Evolutionary conservation across 37 sponge, comb jelly and placozoan genomes (phyloP).

Genomic region (Diacarnus erythraeanus): DNA sequence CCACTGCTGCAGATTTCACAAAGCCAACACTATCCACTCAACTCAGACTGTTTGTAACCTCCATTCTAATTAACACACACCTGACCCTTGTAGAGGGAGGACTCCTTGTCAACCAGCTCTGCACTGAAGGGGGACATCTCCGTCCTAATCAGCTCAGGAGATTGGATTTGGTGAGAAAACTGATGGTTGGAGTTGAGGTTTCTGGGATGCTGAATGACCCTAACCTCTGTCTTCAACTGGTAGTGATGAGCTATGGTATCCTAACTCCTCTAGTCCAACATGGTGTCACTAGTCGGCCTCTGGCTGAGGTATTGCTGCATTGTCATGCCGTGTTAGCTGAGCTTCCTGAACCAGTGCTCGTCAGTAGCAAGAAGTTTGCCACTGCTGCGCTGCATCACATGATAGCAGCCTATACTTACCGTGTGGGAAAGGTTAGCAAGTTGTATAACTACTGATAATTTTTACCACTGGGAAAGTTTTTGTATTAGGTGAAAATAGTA

Average conservation of each 20-base stretch:
- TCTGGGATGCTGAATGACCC: constrained; percentile 61
- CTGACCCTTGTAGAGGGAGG: constrained; percentile 15
- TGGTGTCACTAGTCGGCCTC: constrained; percentile 25
- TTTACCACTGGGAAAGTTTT: no score
- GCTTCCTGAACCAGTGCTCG: constrained; percentile 55
- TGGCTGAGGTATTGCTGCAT: constrained; percentile 57
- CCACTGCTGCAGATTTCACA: neutral
- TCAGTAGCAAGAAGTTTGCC: neutral
- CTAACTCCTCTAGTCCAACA: constrained; percentile 82
- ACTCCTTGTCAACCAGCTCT: constrained; percentile 22
- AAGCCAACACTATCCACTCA: neutral
- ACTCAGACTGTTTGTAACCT: constrained; percentile 40
- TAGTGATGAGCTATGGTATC: constrained; percentile 75
- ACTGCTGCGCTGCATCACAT: constrained; percentile 73
- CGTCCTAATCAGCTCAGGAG: constrained; percentile 41
- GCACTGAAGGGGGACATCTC: constrained; percentile 1
- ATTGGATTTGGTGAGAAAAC: constrained; percentile 46
- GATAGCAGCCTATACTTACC: constrained; percentile 61
- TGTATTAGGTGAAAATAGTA: no score
- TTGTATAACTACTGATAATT: no score
- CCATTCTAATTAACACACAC: constrained; percentile 54
- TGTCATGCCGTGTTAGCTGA: constrained; percentile 68
- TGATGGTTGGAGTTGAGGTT: constrained; percentile 76
- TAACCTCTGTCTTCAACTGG: constrained; percentile 64
- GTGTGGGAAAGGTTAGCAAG: constrained; percentile 66